Evolutionary conservation across 2,888 invertebrate species (phyloP).

Genomic region (Dolichopus griseipennis): DNA sequence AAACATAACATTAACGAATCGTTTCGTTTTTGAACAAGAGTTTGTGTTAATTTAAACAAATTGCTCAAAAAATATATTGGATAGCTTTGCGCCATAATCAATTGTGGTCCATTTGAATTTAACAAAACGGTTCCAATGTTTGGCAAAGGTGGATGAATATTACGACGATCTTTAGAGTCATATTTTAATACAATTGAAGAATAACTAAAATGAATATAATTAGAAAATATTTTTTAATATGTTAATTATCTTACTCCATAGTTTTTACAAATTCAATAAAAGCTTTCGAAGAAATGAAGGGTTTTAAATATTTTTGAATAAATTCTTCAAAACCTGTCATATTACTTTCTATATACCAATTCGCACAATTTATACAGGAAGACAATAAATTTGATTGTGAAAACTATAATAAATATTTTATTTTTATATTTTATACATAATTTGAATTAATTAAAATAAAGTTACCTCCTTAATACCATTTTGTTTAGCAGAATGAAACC

Average conservation of each 20-base stretch:
- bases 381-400: constrained; percentile 38
- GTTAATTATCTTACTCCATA: constrained; percentile 26
- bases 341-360: constrained; percentile 30
- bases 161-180: constrained; percentile 31
- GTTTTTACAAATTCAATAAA: constrained; percentile 30
- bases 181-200: constrained; percentile 34
- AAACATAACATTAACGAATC: constrained; percentile 29
- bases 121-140: constrained; percentile 38
- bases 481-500: constrained; percentile 36
- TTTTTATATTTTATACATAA: too few relatives aligned
- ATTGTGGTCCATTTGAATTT: constrained; percentile 31
- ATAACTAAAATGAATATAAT: constrained; percentile 25
- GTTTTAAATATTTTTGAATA: constrained; percentile 31
- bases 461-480: constrained; percentile 33
- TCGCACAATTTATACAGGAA: constrained; percentile 31
- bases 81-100: constrained; percentile 37
- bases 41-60: constrained; percentile 32
- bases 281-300: constrained; percentile 31
- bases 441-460: neutral
- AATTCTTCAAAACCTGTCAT: constrained; percentile 30
- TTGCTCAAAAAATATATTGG: constrained; percentile 34
- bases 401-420: constrained; percentile 29
- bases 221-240: too few relatives aligned
- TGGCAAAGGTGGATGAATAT: constrained; percentile 35
- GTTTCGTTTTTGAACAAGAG: constrained; percentile 20